A percentile compares a stretch with the other conserved stretches of the same genome.
phyloP scores from a whole-genome alignment of 1,140 invertebrate genomes.

The Drosophila melanica region DNA sequence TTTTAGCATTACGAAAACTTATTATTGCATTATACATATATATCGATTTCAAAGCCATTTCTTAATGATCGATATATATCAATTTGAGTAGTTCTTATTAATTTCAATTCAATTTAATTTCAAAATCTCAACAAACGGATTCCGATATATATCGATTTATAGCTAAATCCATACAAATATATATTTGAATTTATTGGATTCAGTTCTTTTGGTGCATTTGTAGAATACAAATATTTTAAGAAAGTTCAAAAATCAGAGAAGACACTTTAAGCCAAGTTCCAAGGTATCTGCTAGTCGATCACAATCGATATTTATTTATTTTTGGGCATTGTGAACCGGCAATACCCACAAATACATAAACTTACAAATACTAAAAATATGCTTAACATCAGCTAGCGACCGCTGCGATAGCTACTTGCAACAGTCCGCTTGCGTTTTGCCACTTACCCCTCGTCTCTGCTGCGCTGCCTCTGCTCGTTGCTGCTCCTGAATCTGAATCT shows the following conservation, averaged over 20 bases:
- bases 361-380: not conserved
- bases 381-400: too few species aligned
- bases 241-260: too few species aligned
- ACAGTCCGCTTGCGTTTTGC: not conserved
- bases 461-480: constrained; percentile 19
- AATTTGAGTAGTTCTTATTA: too few species aligned
- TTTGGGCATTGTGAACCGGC: not conserved
- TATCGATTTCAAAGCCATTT: too few species aligned
- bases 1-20: too few species aligned
- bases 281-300: not conserved
- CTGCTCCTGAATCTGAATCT: constrained; percentile 43
- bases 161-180: too few species aligned
- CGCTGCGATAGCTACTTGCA: not conserved
- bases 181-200: too few species aligned
- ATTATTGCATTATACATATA: too few species aligned
- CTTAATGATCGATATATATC: too few species aligned
- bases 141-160: not conserved
- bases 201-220: too few species aligned
- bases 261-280: not conserved
- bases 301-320: not conserved
- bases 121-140: not conserved
- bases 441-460: constrained; percentile 51
- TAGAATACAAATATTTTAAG: too few species aligned
- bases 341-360: not conserved
- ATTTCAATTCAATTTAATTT: too few species aligned